A percentile compares a stretch with the other conserved stretches of the same genome.
These are phyloP conservation scores for Oryzias dopingdopingensis DNA, from an alignment of 2,797 vertebrate species.

Conservation along the genomic window DNA sequence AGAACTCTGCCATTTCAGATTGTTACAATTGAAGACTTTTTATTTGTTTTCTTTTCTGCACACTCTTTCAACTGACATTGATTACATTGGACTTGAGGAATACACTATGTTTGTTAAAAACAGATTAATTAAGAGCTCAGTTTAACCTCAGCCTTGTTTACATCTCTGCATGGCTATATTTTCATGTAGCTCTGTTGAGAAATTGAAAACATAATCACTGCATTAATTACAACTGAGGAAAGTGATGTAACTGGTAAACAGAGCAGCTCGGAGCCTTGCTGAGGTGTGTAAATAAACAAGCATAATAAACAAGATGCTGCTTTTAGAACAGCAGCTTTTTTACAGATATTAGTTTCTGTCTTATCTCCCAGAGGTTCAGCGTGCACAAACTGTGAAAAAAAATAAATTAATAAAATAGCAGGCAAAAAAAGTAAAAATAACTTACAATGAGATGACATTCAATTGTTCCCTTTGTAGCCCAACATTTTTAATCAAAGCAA, in stretches of 20 bases:
- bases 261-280: constrained; percentile 7
- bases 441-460: too few relatives aligned
- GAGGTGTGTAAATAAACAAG: constrained; percentile 27
- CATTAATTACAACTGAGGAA: constrained; percentile 43
- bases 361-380: neutral
- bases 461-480: too few relatives aligned
- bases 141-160: constrained; percentile 23
- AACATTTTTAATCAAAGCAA: too few relatives aligned
- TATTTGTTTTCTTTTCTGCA: constrained; percentile 7
- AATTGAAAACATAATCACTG: constrained; percentile 31
- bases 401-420: too few relatives aligned
- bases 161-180: constrained; percentile 22
- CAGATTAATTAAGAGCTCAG: constrained; percentile 34
- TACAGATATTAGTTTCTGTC: constrained; percentile 5
- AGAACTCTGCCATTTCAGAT: constrained; percentile 34
- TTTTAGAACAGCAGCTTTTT: constrained; percentile 14
- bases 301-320: constrained; percentile 26
- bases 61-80: constrained; percentile 52
- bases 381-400: too few relatives aligned
- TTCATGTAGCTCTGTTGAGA: constrained; percentile 25
- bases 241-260: constrained; percentile 35
- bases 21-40: constrained; percentile 28
- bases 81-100: constrained; percentile 34
- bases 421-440: too few relatives aligned
- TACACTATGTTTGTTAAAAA: constrained; percentile 8